phyloP scores from a whole-genome alignment of 2,797 vertebrate genomes.

The Percopsis omiscomaycus region DNA sequence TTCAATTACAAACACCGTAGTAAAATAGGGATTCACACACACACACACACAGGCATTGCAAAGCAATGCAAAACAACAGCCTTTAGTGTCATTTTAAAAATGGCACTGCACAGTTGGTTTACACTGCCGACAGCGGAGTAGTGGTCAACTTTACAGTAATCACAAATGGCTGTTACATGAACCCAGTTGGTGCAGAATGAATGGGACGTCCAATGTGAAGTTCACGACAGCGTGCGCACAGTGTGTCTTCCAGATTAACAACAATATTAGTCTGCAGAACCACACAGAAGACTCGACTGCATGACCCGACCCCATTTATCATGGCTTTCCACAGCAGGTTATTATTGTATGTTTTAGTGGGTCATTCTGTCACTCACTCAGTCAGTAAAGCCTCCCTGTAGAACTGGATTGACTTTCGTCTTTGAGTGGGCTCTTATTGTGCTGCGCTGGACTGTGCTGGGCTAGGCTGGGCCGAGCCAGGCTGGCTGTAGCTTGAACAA shows the following conservation, averaged over 20 bases:
- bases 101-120: too few species aligned
- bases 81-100: too few species aligned
- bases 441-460: constrained; percentile 28
- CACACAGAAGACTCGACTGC: constrained; percentile 13
- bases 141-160: too few species aligned
- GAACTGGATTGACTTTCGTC: constrained; percentile 52
- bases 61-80: too few species aligned
- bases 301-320: constrained; percentile 29
- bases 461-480: constrained; percentile 44
- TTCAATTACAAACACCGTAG: background rate
- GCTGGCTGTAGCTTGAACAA: constrained; percentile 60
- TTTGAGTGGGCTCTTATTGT: constrained; percentile 64
- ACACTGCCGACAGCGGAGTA: too few species aligned
- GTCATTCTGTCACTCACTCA: constrained; percentile 29
- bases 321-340: constrained; percentile 45
- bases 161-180: too few species aligned
- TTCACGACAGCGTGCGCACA: too few species aligned
- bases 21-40: background rate
- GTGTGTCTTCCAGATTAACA: too few species aligned
- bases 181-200: too few species aligned
- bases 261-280: too few species aligned
- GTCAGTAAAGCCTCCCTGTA: constrained; percentile 47
- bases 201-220: too few species aligned
- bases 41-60: background rate
- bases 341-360: constrained; percentile 45